Evolutionary conservation across 64 coral and sea anemone genomes (phyloP).

Genomic region (Cladopsammia gracilis): DNA sequence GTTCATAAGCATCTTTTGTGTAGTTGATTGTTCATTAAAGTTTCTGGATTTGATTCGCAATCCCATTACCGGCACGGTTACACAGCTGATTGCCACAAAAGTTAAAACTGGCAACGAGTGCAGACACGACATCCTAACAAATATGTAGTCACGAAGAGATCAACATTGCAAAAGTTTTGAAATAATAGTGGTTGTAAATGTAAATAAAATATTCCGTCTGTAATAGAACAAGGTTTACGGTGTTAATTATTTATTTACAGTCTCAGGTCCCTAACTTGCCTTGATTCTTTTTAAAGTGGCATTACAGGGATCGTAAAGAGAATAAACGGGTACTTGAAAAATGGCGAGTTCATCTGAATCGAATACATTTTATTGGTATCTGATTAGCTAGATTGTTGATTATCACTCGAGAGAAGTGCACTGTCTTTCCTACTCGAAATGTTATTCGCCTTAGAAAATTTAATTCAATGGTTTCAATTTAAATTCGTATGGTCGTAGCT

Average conservation of each 20-base stretch:
- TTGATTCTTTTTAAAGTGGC: neutral
- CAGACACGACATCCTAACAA: neutral
- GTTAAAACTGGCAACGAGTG: neutral
- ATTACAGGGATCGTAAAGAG: slow-evolving; percentile 15
- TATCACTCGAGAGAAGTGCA: too few species aligned
- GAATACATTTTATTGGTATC: too few species aligned
- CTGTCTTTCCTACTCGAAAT: too few species aligned
- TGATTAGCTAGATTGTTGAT: too few species aligned
- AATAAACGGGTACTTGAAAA: neutral
- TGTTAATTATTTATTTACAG: slow-evolving; percentile 22
- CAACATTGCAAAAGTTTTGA: neutral
- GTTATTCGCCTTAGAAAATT: too few species aligned
- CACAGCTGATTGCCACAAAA: neutral
- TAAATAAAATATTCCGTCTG: neutral
- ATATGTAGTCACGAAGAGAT: neutral
- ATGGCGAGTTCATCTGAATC: neutral
- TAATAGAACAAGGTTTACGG: neutral
- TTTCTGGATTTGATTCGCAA: neutral
- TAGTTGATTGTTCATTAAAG: neutral
- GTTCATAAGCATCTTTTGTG: neutral
- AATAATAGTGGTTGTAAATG: neutral
- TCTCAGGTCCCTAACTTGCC: neutral
- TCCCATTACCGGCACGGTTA: neutral
- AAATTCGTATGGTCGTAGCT: neutral
- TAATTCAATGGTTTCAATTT: too few species aligned